These are phyloP conservation scores for Choreutis nemorana DNA, from an alignment of 2,888 invertebrate species.

Conservation along the genomic window DNA sequence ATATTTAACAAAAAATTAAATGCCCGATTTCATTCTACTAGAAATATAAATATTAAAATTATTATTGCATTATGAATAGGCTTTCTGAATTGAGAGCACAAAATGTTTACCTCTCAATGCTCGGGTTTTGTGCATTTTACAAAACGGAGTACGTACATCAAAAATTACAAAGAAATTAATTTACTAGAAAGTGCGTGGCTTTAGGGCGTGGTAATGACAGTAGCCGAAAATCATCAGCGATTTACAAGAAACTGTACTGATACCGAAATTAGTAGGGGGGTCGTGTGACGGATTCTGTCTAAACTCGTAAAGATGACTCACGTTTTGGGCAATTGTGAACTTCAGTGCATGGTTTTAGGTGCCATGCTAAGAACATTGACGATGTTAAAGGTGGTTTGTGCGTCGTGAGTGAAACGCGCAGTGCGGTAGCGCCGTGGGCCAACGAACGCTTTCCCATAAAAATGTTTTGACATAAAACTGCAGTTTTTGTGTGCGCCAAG, in stretches of 20 bases:
- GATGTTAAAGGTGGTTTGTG: no score
- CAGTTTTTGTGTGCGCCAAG: background rate
- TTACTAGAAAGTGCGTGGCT: constrained; percentile 35
- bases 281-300: no score
- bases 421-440: constrained; percentile 59
- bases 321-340: no score
- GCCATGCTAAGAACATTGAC: no score
- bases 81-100: constrained; percentile 17
- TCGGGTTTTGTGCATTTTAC: constrained; percentile 5
- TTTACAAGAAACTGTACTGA: constrained; percentile 43
- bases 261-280: constrained; percentile 46
- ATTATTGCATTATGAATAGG: no score
- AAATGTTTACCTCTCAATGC: constrained; percentile 11
- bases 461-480: no score
- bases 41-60: no score
- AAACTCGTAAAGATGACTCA: no score
- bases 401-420: constrained; percentile 55
- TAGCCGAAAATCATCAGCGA: constrained; percentile 57
- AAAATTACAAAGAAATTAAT: constrained; percentile 25
- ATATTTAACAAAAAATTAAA: no score
- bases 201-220: constrained; percentile 42
- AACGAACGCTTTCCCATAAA: constrained; percentile 49
- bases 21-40: no score
- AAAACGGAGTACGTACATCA: no score
- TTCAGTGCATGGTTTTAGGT: no score